phyloP scores from a whole-genome alignment of 2,888 invertebrate species.

The Nephrocerus scutellatus region DNA sequence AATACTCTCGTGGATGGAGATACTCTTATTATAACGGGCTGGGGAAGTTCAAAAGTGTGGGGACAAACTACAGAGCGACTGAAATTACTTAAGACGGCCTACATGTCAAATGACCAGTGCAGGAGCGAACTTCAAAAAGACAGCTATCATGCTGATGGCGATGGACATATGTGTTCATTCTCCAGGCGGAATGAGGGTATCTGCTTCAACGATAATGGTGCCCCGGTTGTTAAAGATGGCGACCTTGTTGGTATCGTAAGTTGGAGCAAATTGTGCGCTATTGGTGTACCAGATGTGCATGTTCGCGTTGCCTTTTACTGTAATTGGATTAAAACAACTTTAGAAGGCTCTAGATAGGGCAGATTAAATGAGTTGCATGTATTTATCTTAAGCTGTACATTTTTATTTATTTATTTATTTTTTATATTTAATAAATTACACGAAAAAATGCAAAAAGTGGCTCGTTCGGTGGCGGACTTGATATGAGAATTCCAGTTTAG shows the following conservation, averaged over 20 bases:
- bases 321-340: no score
- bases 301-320: conserved; percentile 37
- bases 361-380: no score
- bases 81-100: conserved; percentile 51
- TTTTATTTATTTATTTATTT: no score
- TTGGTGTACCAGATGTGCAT: conserved; percentile 42
- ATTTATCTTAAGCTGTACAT: no score
- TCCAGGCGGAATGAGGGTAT: conserved; percentile 52
- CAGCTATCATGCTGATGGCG: conserved; percentile 49
- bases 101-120: conserved; percentile 49
- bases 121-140: conserved; percentile 47
- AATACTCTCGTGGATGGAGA: conserved; percentile 51
- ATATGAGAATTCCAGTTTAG: no score
- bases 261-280: conserved; percentile 45
- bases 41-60: conserved; percentile 52
- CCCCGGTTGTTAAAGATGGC: conserved; percentile 41
- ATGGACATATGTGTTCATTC: conserved; percentile 55
- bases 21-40: conserved; percentile 53
- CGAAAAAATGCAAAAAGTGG: no score
- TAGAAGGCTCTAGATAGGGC: no score
- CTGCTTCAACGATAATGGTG: conserved; percentile 41
- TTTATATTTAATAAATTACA: no score
- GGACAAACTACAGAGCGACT: conserved; percentile 51
- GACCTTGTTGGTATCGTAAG: conserved; percentile 42
- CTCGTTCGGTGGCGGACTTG: no score